Evolutionary conservation across 1,140 invertebrate species (phyloP).

Genomic region (Formica exsecta): DNA sequence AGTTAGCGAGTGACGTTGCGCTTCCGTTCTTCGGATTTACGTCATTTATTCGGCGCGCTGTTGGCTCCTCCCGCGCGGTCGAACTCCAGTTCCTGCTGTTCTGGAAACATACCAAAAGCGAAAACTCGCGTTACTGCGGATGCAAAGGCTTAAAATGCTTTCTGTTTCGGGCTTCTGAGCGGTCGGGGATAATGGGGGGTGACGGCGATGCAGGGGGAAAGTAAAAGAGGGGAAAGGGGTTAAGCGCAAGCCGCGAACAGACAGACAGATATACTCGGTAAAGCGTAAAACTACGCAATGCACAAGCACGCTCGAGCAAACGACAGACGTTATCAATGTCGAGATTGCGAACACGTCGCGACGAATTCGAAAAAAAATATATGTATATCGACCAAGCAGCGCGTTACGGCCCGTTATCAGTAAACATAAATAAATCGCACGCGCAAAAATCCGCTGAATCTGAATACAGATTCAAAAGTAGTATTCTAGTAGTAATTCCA

Average conservation of each 20-base stretch:
- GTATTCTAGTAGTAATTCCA: neutral
- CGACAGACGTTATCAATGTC: constrained; percentile 48
- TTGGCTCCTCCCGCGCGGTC: constrained; percentile 81
- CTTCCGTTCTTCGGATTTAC: constrained; percentile 85
- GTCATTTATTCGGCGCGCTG: constrained; percentile 85
- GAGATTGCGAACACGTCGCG: constrained; percentile 29
- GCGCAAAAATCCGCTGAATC: neutral
- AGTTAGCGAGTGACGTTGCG: constrained; percentile 84
- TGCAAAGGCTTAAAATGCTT: constrained; percentile 82
- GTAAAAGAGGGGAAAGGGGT: neutral
- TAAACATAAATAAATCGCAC: neutral
- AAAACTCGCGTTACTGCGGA: constrained; percentile 84
- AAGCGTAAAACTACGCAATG: constrained; percentile 73
- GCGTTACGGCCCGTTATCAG: neutral
- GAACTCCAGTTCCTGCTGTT: constrained; percentile 81
- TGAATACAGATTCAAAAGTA: neutral
- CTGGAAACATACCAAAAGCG: constrained; percentile 86
- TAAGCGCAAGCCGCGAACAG: constrained; percentile 64
- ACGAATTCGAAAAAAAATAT: neutral
- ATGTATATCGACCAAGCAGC: neutral
- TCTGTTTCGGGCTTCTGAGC: constrained; percentile 69
- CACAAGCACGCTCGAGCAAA: constrained; percentile 73
- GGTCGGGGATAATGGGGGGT: constrained; percentile 8
- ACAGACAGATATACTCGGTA: constrained; percentile 59
- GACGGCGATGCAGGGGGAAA: neutral